phyloP scores from a whole-genome alignment of 2,888 invertebrate species.

The Palloptera scutellata region DNA sequence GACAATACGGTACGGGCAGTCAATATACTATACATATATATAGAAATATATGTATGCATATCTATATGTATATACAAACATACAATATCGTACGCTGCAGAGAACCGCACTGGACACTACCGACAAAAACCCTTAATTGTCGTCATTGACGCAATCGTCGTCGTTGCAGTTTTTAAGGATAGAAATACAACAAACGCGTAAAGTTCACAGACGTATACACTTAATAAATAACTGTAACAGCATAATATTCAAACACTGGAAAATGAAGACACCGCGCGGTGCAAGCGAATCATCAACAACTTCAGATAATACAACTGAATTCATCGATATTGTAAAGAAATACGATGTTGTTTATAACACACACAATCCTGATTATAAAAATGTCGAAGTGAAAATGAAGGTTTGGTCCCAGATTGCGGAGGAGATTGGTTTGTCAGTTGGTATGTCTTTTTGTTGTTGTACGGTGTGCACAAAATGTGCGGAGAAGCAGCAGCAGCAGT shows the following conservation, averaged over 20 bases:
- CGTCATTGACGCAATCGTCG: constrained; percentile 25
- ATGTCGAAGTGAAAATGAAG: constrained; percentile 61
- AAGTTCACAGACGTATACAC: constrained; percentile 7
- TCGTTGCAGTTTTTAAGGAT: background rate
- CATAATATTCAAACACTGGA: constrained; percentile 12
- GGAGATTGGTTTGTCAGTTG: constrained; percentile 62
- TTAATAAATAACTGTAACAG: background rate
- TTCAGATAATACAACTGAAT: constrained; percentile 61
- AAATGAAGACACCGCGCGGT: constrained; percentile 54
- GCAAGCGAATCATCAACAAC: constrained; percentile 59
- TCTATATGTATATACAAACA: background rate
- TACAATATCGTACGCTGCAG: background rate
- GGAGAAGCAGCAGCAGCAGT: too few relatives aligned
- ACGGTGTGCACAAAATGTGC: too few relatives aligned
- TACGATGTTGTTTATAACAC: constrained; percentile 63
- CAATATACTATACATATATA: constrained; percentile 38
- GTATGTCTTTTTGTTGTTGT: constrained; percentile 46
- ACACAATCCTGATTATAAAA: constrained; percentile 63
- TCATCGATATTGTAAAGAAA: constrained; percentile 62
- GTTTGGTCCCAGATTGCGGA: constrained; percentile 62
- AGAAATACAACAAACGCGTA: constrained; percentile 18
- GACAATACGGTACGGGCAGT: constrained; percentile 45
- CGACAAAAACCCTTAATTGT: background rate
- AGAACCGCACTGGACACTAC: background rate
- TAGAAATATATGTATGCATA: background rate